phyloP scores from a whole-genome alignment of 2,888 invertebrate species.

The Drosophila kokeensis region DNA sequence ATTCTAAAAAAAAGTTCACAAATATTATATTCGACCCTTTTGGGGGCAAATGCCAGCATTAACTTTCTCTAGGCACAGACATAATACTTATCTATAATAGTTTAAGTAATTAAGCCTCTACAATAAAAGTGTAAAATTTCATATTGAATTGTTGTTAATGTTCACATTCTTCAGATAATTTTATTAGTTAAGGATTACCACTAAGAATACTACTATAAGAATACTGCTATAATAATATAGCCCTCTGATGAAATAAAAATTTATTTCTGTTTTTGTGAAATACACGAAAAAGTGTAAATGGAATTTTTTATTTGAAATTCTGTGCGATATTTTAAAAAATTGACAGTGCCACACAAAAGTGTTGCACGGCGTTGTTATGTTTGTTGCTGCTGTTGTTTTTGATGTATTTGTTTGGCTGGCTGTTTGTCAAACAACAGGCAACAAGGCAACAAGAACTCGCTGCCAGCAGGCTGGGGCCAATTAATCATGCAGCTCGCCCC shows the following conservation, averaged over 20 bases:
- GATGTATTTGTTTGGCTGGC: slow-evolving; percentile 48
- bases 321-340: slow-evolving; percentile 58
- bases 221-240: not conserved
- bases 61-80: not conserved
- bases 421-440: slow-evolving; percentile 50
- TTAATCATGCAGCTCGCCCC: slow-evolving; percentile 72
- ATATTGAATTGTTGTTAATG: no score
- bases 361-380: slow-evolving; percentile 31
- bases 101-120: not conserved
- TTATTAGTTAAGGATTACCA: not conserved
- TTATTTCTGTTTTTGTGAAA: not conserved
- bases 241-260: not conserved
- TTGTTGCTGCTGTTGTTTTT: slow-evolving; percentile 35
- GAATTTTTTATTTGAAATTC: slow-evolving; percentile 18
- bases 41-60: not conserved
- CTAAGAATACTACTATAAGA: no score
- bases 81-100: not conserved
- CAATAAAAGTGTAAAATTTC: no score
- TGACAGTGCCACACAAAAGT: slow-evolving; percentile 57
- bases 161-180: not conserved
- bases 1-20: slow-evolving; percentile 12
- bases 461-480: slow-evolving; percentile 56
- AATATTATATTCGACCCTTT: slow-evolving; percentile 3
- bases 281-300: not conserved
- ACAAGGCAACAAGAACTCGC: slow-evolving; percentile 23